Evolutionary conservation across 2,888 invertebrate species (phyloP), one percentile per base, ranked within the genome.

Genomic region (Subacronicta megacephala): DNA sequence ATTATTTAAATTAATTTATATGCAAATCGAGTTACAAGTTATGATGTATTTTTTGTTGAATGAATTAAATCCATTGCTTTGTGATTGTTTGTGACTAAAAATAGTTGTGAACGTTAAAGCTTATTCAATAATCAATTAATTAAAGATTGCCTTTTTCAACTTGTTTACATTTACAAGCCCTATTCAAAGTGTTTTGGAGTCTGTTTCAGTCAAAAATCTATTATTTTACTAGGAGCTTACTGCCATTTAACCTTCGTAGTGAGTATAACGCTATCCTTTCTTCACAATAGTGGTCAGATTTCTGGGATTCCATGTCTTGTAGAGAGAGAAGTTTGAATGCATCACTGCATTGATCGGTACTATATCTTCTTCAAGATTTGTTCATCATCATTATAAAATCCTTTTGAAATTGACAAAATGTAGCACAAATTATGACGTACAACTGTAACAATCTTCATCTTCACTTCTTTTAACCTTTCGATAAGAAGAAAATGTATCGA

Each of bases 1-100:
- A 47, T 50, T 45, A 61, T 52, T 62, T 59, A 50, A 55, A 66
- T 62, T 59, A 69, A 72, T 72, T 71, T 69, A 73, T 55, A 70
- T 72, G 71, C 62, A 74, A 72, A 72, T 72, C 15, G 50, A 45
- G 13, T 52, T 23, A n/a, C n/a, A 31, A 41, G 41, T 49, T 38
- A 23, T 41, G 44, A 43, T 69, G 31, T 61, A 31, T 61, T 72
- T 74, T 70, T 74, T 70, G 51, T 38, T 43, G 50, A 5, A 23
- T 29, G 40, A 62, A 51, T 73, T 49, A 61, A 62, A 51, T 59
- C 54, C 41, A 63, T 70, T 64, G 58, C 50, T 53, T 31, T 72
- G 47, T 65, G 61, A 74, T 74, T 73, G 50, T 63, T 50, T 40
- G 12, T 16, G 20, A 33, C 33, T 41, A 55, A 47, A 54, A 46